These are phyloP conservation scores for Littorina saxatilis DNA, from an alignment of 1,140 invertebrate species.

Conservation along the genomic window DNA sequence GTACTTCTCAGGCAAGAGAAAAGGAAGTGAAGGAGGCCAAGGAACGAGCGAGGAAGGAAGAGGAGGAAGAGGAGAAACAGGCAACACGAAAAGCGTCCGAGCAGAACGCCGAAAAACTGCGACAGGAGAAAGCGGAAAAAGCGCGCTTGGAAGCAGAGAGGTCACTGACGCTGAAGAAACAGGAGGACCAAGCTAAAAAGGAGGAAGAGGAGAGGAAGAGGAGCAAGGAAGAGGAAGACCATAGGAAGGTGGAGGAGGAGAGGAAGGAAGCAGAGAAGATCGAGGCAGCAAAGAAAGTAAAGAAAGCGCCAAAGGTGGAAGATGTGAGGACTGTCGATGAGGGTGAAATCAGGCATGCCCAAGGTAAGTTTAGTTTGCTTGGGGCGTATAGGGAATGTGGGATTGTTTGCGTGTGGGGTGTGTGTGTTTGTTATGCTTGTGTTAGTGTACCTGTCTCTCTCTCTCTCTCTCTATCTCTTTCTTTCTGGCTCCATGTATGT, in stretches of 20 bases:
- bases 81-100: conserved; percentile 49
- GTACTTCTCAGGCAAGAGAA: conserved; percentile 20
- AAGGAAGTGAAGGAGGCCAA: conserved; percentile 15
- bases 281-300: conserved; percentile 36
- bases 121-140: conserved; percentile 44
- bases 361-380: conserved; percentile 2
- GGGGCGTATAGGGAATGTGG: too few species aligned
- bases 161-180: conserved; percentile 41
- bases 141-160: conserved; percentile 27
- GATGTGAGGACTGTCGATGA: conserved; percentile 31
- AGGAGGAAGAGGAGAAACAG: conserved; percentile 35
- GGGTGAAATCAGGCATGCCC: conserved; percentile 15
- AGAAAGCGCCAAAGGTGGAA: conserved; percentile 35
- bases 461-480: too few species aligned
- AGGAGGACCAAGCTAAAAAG: conserved; percentile 72
- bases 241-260: conserved; percentile 36
- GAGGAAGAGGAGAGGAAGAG: conserved; percentile 26
- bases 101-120: conserved; percentile 41
- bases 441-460: too few species aligned
- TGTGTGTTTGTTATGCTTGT: too few species aligned
- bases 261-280: conserved; percentile 19
- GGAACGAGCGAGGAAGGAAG: conserved; percentile 36
- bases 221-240: conserved; percentile 32
- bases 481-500: too few species aligned
- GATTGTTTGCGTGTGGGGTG: too few species aligned